Base-by-base conservation (phyloP, 2,888 invertebrate species). In the Lysandra coridon region DNA sequence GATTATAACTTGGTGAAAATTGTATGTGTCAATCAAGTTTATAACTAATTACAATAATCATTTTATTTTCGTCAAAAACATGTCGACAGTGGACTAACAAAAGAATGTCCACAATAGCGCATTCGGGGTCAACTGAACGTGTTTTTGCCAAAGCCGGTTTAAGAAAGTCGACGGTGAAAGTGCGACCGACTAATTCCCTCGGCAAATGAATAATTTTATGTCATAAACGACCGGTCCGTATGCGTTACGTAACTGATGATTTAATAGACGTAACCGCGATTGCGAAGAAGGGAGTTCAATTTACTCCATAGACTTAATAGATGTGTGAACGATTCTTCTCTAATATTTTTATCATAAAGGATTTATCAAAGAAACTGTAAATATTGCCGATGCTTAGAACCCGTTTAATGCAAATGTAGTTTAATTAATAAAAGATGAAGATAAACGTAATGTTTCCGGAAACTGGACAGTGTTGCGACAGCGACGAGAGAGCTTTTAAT, bases 121-220 rank as follows among this genome's bases (percentile, higher is more conserved):
- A 83, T 85, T 88, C 83, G 89, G 91, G 92, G 92, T 91, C 91
- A 91, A 86, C 83, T 81, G 84, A 87, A 88, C 90, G 83, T 86
- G 88, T 86, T 86, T 88, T 89, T 88, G 84, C 84, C 74, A 85
- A 84, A 80, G 86, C 84, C 82, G 87, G 85, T 85, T 86, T 86
- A 92, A 89, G 92, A 92, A 91, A 92, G 91, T 89, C 87, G 83
- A 82, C 85, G 92, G 92, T 93, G 93, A 93, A 94, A 93, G 93
- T 93, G 90, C 87, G 84, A 82, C 85, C 84, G 83, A 88, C 90
- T 90, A 91, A 92, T 91, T 90, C 89, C 86, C 85, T 87, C 88
- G 85, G 84, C 88, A 85, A 90, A 90, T 88, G 91, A 90, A 91
- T 88, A 87, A 86, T 88, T 91, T 91, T 92, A 89, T 93, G 93